phyloP scores from a whole-genome alignment of 2,113 vertebrate species.

The Rhizomys pruinosus region DNA sequence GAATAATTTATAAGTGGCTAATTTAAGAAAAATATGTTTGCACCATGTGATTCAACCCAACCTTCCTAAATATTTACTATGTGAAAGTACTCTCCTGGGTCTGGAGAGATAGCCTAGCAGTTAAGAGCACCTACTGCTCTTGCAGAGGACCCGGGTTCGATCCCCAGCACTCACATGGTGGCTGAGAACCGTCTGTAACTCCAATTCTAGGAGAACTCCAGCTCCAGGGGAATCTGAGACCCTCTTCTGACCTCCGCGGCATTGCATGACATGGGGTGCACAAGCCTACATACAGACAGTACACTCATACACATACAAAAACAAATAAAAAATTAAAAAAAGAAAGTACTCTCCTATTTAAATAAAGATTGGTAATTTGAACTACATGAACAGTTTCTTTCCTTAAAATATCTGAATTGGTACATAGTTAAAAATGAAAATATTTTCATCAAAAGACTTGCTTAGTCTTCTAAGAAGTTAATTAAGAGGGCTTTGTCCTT shows the following conservation, averaged over 20 bases:
- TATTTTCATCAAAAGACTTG: not conserved
- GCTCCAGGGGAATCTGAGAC: no score
- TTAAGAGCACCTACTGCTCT: no score
- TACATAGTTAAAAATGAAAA: not conserved
- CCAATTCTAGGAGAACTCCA: no score
- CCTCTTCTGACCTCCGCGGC: no score
- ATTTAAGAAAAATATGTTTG: conserved; percentile 5
- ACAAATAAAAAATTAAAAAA: no score
- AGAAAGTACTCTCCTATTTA: not conserved
- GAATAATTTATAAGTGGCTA: not conserved
- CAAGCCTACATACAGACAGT: no score
- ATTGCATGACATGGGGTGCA: no score
- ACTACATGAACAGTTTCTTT: not conserved
- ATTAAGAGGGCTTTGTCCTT: not conserved
- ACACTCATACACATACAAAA: no score
- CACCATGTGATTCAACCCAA: not conserved
- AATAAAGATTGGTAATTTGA: conserved; percentile 5
- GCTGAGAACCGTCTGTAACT: no score
- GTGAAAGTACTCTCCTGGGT: not conserved
- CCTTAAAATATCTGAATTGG: not conserved
- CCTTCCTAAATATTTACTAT: not conserved
- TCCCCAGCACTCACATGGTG: no score
- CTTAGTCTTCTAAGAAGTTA: not conserved
- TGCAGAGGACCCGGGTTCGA: no score
- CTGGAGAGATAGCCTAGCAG: no score